These are phyloP conservation scores for Brachypodius melanocephalos DNA, from an alignment of 2,113 vertebrate species.

Conservation along the genomic window DNA sequence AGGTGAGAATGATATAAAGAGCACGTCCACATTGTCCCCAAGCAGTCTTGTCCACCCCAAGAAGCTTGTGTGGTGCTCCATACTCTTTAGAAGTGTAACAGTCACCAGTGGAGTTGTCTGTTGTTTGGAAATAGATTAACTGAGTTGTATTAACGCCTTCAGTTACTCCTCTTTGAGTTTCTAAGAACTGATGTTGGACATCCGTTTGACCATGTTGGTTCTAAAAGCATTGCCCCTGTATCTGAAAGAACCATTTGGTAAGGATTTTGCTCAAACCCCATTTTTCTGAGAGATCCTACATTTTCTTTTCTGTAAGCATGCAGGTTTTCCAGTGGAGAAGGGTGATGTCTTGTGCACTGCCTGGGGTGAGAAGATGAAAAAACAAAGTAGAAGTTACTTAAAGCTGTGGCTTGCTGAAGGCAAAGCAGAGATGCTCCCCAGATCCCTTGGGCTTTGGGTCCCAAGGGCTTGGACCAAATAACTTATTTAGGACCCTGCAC, in stretches of 20 bases:
- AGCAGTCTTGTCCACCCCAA: neutral
- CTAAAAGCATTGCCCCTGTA: neutral
- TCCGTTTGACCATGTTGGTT: neutral
- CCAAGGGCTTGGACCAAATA: neutral
- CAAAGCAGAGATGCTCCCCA: neutral
- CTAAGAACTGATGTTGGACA: neutral
- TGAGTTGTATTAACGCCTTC: neutral
- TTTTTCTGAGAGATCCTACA: neutral
- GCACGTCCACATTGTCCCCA: rapidly evolving
- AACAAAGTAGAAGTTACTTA: neutral
- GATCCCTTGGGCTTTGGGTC: neutral
- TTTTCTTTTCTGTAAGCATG: neutral
- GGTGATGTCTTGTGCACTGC: rapidly evolving
- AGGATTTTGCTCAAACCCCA: neutral
- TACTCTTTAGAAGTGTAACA: neutral
- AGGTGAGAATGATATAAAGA: neutral
- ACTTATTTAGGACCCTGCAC: neutral
- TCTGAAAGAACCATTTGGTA: neutral
- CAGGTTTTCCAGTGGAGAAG: neutral
- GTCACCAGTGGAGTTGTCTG: rapidly evolving
- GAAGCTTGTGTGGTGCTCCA: rapidly evolving
- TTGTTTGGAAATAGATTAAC: neutral
- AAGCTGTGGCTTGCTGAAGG: neutral
- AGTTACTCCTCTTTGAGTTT: neutral
- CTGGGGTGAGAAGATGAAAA: neutral